phyloP scores from a whole-genome alignment of 2,113 vertebrate genomes.

The Microtus ochrogaster region DNA sequence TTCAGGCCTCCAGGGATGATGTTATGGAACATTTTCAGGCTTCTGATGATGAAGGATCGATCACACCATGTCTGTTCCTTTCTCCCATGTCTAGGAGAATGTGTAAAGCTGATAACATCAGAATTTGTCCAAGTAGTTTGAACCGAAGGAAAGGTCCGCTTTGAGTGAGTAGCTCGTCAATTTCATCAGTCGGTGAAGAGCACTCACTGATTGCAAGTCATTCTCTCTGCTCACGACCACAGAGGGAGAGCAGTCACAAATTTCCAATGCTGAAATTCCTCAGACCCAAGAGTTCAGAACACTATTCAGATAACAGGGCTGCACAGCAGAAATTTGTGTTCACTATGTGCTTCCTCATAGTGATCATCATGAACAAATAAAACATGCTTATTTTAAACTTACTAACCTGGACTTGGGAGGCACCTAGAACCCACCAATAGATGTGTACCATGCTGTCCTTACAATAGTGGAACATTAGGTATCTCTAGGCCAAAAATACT shows the following conservation, averaged over 20 bases:
- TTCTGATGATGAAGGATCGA: neutral
- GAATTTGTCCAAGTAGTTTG: neutral
- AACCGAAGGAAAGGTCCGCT: neutral
- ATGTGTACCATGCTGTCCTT: neutral
- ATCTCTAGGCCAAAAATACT: neutral
- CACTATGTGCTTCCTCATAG: neutral
- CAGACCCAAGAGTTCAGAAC: neutral
- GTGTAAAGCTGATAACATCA: neutral
- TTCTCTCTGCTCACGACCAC: neutral
- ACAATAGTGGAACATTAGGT: neutral
- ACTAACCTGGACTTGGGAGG: neutral
- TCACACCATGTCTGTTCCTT: neutral
- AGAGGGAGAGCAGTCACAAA: neutral
- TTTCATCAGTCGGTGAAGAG: neutral
- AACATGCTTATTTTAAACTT: neutral
- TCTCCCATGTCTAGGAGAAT: neutral
- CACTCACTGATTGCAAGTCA: neutral
- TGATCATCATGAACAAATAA: neutral
- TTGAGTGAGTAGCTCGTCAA: neutral
- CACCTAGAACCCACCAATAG: neutral
- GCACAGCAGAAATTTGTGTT: neutral
- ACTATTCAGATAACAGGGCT: neutral
- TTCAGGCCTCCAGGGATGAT: neutral
- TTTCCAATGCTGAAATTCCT: neutral
- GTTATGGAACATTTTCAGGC: neutral